Percentiles rank a stretch among this genome's conserved stretches.
Conservation (phyloP, 2,888 invertebrate species). For the Cecidostiba fungosa region DNA sequence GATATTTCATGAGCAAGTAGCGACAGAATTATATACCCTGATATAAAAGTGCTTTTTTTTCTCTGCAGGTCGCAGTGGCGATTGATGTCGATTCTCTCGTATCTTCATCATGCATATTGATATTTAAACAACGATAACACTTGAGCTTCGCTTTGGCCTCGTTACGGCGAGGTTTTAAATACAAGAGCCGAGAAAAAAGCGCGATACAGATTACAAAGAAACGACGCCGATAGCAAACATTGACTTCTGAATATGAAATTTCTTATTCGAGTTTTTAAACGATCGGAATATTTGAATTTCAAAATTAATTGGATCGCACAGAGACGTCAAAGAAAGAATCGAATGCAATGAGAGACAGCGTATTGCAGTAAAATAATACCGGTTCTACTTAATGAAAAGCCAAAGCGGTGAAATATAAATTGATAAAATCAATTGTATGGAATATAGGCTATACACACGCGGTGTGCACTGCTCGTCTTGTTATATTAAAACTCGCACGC, state of each 20-base stretch:
- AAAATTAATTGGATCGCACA: neutral
- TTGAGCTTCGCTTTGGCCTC: neutral
- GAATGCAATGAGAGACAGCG: neutral
- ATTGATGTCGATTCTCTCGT: too few relatives aligned
- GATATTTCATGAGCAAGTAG: too few relatives aligned
- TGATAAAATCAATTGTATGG: neutral
- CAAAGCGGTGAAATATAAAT: neutral
- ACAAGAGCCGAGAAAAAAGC: neutral
- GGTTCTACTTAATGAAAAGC: neutral
- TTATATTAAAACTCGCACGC: neutral
- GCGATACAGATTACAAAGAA: neutral
- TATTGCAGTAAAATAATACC: neutral
- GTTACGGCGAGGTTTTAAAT: too few relatives aligned
- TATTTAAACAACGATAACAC: neutral
- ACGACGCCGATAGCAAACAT: neutral
- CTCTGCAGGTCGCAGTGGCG: too few relatives aligned
- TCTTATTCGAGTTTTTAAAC: neutral
- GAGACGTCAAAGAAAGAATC: neutral
- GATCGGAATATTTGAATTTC: slow-evolving; percentile 5
- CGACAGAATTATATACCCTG: too few relatives aligned
- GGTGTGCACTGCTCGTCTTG: neutral
- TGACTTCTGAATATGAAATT: neutral
- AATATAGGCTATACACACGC: neutral
- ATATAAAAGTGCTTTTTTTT: neutral
- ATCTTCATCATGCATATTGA: too few relatives aligned